Evolutionary conservation across 1,140 invertebrate species (phyloP).

Genomic region (Drosophila teissieri): DNA sequence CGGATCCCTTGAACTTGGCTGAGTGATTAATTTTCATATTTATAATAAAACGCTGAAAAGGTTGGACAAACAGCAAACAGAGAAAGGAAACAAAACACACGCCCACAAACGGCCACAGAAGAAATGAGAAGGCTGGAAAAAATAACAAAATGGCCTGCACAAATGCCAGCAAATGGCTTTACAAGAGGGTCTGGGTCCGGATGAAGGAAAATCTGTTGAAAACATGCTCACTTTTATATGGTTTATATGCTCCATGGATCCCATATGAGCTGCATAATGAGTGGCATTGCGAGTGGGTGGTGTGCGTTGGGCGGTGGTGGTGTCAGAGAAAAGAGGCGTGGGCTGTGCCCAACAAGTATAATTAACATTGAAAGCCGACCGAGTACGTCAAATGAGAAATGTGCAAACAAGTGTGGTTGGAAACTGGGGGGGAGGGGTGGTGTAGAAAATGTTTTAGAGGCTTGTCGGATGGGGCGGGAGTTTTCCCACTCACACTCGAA

Average conservation of each 20-base stretch:
- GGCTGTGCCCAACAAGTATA: slow-evolving; percentile 60
- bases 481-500: slow-evolving; percentile 23
- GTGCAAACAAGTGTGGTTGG: slow-evolving; percentile 48
- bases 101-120: slow-evolving; percentile 3
- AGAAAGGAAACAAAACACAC: slow-evolving; percentile 6
- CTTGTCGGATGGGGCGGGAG: neutral
- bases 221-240: slow-evolving; percentile 64
- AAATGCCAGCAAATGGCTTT: slow-evolving; percentile 60
- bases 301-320: neutral
- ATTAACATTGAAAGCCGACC: slow-evolving; percentile 74
- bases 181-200: slow-evolving; percentile 11
- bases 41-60: slow-evolving; percentile 63
- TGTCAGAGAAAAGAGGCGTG: slow-evolving; percentile 7
- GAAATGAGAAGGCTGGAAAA: slow-evolving; percentile 26
- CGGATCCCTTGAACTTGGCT: slow-evolving; percentile 14
- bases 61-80: slow-evolving; percentile 31
- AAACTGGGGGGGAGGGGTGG: no score
- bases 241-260: slow-evolving; percentile 68
- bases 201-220: slow-evolving; percentile 57
- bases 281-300: slow-evolving; percentile 33
- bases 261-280: slow-evolving; percentile 61
- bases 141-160: slow-evolving; percentile 52
- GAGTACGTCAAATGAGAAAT: slow-evolving; percentile 66
- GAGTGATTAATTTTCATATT: slow-evolving; percentile 81
- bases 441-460: slow-evolving; percentile 9